These are phyloP conservation scores for Psittacula cyanocephala DNA, from an alignment of 2,113 vertebrate species.

Conservation along the genomic window DNA sequence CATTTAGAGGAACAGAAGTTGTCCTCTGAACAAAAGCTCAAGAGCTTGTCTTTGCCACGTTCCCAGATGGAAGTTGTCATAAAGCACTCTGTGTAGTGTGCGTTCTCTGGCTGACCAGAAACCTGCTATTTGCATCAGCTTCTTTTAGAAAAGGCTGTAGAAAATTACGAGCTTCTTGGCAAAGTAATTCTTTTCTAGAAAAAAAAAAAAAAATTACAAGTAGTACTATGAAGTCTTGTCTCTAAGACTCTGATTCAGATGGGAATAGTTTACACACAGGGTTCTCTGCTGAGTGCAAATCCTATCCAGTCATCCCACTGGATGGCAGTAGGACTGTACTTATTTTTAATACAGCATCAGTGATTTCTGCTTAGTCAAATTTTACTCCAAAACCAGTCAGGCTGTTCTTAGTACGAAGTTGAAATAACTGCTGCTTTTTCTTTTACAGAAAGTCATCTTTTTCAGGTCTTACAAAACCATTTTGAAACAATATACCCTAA, in stretches of 20 bases:
- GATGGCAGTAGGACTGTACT: not conserved
- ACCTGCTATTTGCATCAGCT: not conserved
- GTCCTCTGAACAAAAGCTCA: not conserved
- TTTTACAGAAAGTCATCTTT: not conserved
- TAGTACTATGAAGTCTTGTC: not conserved
- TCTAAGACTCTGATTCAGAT: not conserved
- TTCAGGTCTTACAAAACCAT: not conserved
- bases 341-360: not conserved
- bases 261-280: not conserved
- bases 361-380: not conserved
- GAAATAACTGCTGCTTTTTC: not conserved
- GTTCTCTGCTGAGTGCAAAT: not conserved
- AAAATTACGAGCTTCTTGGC: not conserved
- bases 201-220: not conserved
- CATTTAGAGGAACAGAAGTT: not conserved
- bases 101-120: not conserved
- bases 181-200: not conserved
- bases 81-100: not conserved
- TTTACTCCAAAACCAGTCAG: not conserved
- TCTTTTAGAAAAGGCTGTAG: not conserved
- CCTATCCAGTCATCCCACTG: not conserved
- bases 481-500: not conserved
- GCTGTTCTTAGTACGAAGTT: not conserved
- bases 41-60: not conserved
- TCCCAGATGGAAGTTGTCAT: not conserved